Evolutionary conservation across 2,888 invertebrate genomes (phyloP).

Genomic region (Aproaerema taeniolella): DNA sequence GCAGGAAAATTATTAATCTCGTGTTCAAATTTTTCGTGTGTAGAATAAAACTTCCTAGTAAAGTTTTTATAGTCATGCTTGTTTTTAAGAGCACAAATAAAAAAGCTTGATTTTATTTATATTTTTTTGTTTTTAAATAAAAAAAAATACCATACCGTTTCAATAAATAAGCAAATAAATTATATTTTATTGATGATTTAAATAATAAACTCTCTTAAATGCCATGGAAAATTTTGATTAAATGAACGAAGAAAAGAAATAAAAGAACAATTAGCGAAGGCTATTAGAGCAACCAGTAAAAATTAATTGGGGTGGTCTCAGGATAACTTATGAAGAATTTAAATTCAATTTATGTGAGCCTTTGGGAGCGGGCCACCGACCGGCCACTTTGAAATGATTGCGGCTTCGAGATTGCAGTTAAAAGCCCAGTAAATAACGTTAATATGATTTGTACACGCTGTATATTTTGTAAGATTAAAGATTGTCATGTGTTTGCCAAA

Average conservation of each 20-base stretch:
- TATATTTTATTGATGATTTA: slow-evolving; percentile 4
- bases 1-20: too few relatives aligned
- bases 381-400: neutral
- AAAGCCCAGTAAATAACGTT: neutral
- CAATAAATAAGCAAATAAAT: too few relatives aligned
- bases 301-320: neutral
- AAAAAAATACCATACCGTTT: too few relatives aligned
- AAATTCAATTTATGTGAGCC: neutral
- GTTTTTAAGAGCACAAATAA: too few relatives aligned
- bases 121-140: too few relatives aligned
- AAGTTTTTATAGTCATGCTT: too few relatives aligned
- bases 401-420: neutral
- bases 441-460: too few relatives aligned
- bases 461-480: too few relatives aligned
- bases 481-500: too few relatives aligned
- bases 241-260: slow-evolving; percentile 2
- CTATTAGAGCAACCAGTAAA: neutral
- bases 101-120: too few relatives aligned
- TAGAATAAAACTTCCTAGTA: too few relatives aligned
- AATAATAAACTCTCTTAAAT: neutral
- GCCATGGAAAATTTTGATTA: slow-evolving; percentile 2
- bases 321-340: neutral
- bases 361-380: neutral
- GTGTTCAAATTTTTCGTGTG: too few relatives aligned
- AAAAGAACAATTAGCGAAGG: slow-evolving; percentile 5